Percentiles rank a stretch among this genome's conserved stretches.
These are phyloP conservation scores for Mylabris phalerata DNA, from an alignment of 1,140 invertebrate species.

Conservation along the genomic window DNA sequence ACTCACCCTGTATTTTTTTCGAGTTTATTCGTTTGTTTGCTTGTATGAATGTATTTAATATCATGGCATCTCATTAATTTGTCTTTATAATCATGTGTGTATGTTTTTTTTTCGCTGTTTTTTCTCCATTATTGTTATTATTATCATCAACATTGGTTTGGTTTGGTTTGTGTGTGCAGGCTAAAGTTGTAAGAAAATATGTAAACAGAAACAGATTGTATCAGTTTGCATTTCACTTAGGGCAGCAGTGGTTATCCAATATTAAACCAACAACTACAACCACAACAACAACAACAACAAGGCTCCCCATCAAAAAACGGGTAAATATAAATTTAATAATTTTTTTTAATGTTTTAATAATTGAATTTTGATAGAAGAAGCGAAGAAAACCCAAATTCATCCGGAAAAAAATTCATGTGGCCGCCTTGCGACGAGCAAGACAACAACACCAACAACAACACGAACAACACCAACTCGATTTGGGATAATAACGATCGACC, in stretches of 20 bases:
- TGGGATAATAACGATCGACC: conserved; percentile 18
- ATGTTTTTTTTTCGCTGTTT: background rate
- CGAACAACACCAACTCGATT: conserved; percentile 20
- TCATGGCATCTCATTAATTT: background rate
- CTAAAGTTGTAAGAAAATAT: conserved; percentile 28
- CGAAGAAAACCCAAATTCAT: conserved; percentile 70
- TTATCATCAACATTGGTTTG: conserved; percentile 18
- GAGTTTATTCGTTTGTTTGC: no score
- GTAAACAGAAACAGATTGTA: conserved; percentile 51
- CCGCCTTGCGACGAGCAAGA: conserved; percentile 50
- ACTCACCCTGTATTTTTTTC: no score
- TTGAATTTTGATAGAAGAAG: conserved; percentile 53
- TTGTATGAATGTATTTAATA: no score
- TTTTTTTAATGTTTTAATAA: conserved; percentile 1
- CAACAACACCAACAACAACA: conserved; percentile 29
- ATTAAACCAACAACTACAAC: conserved; percentile 47
- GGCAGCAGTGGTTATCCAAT: conserved; percentile 70
- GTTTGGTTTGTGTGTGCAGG: conserved; percentile 35
- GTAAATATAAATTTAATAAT: conserved; percentile 28
- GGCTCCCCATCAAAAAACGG: conserved; percentile 49
- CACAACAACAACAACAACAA: no score
- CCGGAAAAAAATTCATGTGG: conserved; percentile 70
- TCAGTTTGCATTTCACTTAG: conserved; percentile 70
- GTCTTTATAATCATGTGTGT: background rate
- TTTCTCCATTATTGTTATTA: background rate